These are phyloP conservation scores for Nyctibius bracteatus DNA, from an alignment of 2,113 vertebrate genomes.

Conservation along the genomic window DNA sequence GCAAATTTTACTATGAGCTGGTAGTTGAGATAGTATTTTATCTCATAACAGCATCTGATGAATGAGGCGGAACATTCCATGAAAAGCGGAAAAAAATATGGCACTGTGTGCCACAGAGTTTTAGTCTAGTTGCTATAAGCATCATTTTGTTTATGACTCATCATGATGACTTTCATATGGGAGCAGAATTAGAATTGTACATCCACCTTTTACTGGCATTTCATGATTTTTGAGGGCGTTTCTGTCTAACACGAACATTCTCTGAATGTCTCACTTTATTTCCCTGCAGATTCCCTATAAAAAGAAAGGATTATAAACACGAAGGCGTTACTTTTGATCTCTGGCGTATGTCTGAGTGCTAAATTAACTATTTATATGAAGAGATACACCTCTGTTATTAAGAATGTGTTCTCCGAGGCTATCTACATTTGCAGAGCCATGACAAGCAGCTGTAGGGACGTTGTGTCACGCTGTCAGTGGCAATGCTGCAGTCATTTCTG, in stretches of 20 bases:
- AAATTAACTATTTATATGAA: constrained; percentile 9
- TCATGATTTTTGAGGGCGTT: constrained; percentile 19
- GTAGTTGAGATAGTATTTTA: constrained; percentile 29
- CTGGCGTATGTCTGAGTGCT: background rate
- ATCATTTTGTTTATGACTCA: constrained; percentile 50
- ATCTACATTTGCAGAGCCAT: background rate
- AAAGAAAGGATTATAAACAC: background rate
- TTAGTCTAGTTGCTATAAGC: constrained; percentile 18
- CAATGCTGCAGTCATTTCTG: background rate
- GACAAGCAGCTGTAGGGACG: background rate
- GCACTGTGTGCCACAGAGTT: background rate
- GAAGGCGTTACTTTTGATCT: background rate
- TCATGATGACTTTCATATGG: constrained; percentile 17
- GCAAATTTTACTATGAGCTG: constrained; percentile 16
- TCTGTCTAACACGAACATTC: background rate
- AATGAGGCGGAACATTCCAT: constrained; percentile 18
- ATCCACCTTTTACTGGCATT: constrained; percentile 15
- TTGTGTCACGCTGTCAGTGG: background rate
- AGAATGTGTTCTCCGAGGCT: background rate
- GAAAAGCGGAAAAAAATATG: background rate
- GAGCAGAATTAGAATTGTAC: constrained; percentile 8
- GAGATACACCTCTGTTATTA: background rate
- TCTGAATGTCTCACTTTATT: background rate
- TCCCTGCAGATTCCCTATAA: background rate
- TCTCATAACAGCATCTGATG: constrained; percentile 26